Base-by-base conservation (phyloP, 2,888 invertebrate species). In the Agrotis puta region DNA sequence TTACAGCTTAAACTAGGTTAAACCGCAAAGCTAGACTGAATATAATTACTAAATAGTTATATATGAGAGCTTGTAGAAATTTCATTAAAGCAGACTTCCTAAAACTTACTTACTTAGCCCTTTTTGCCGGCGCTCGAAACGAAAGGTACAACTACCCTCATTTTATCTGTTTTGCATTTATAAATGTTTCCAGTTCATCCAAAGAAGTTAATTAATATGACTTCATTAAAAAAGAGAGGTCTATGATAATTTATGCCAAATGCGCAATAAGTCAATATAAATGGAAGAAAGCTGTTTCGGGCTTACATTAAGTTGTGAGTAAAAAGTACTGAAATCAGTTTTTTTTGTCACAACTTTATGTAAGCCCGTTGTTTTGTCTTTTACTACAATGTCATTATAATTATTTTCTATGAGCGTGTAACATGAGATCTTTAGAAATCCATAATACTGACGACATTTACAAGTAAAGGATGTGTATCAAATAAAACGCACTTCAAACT, bases 1-100 rank as follows among this genome's bases (percentile, higher is more conserved):
- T 80, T 73, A 71, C 57, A 50, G 67, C 47, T 79, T 64, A 65
- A 81, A 81, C 72, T 79, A 68, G 67, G 68, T 68, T 78, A 71
- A 16, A 63, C 62, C 64, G 72, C 67, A 65, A 64, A 79, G 24
- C 48, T 65, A 48, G 64, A 50, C 69, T 50, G 43, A 51, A 65
- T 76, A 76, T 64, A 75, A 64, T 64, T 56, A 62, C 20, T 69
- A 45, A 75, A 53, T 62, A 56, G 50, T 53, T 64, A 78, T 54
- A 14, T 54, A 20, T 59, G 48, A 48, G 27, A 71, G 47, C 16
- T 71, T 27, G n/a, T 48, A 13, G 50, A 70, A 74, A 71, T 62
- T 70, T 56, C 11, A 51, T 50, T 48, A 63, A 53, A 33, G 3
- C 27, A 20, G 14, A 47, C 18, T 45, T 57, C 24, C 43, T 45